Base-by-base conservation (phyloP, 2,888 invertebrate genomes). In the Caradrina clavipalpis region DNA sequence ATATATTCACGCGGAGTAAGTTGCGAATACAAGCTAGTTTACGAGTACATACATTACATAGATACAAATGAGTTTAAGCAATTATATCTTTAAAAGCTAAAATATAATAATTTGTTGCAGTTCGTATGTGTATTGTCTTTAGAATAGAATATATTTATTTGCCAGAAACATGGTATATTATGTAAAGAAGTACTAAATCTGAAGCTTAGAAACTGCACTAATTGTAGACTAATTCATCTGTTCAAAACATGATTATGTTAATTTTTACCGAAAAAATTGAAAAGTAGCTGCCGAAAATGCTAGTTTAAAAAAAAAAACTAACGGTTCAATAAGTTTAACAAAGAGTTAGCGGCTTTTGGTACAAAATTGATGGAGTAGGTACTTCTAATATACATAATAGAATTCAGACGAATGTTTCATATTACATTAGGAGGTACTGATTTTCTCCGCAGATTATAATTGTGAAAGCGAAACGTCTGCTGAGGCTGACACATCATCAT, bases 401-500 rank as follows among this genome's bases (percentile, higher is more conserved):
- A 11, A 57, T 1, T 47, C 19, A 39, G 50, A 8, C 13, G 7
- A n/a, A 2, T 21, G 42, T 54, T 57, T 50, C 49, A 45, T 55
- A 55, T 7, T 53, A 13, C 8, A 8, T 11, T 45, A 5, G 45
- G 17, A 21, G 3, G 10, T 15, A 59, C n/a, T 50, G 49, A 61
- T 78, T 65, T 47, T 13, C 5, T 69, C 2, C 47, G 51, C 57
- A 54, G 57, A 68, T 79, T 22, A 51, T 51, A 19, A 39, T 42
- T 51, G 75, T 50, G 64, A 76, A 77, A 77, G 80, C 61, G 55
- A 8, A 53, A 64, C 53, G 60, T 55, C 21, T 53, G 73, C 21
- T 39, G 39, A 39, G 45, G 17, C 45, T 51, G 60, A 61, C 57
- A 58, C 61, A 55, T 19, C 45, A 57, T 64, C 50, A 58, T 50